Conservation (phyloP, 2,797 vertebrate species). For the Pempheris klunzingeri region DNA sequence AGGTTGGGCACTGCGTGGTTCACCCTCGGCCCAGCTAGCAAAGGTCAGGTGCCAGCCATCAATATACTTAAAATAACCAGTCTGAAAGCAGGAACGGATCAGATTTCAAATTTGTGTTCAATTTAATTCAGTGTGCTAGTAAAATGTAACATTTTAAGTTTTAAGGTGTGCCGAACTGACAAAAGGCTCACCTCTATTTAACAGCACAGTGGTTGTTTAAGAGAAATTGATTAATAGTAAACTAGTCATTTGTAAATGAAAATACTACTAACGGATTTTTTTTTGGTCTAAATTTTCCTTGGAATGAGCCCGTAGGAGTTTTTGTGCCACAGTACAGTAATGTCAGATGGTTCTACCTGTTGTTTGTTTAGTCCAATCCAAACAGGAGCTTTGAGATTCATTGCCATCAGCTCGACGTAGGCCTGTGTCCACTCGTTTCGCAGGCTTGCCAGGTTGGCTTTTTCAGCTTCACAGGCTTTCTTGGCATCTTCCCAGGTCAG, state of each 20-base stretch:
- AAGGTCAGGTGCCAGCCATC: slow-evolving; percentile 90
- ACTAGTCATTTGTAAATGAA: not conserved
- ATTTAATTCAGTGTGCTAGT: not conserved
- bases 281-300: not conserved
- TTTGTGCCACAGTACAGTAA: not conserved
- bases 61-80: slow-evolving; percentile 87
- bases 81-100: slow-evolving; percentile 79
- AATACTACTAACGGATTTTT: no score
- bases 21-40: slow-evolving; percentile 86
- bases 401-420: slow-evolving; percentile 84
- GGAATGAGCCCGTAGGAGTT: not conserved
- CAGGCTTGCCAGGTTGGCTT: slow-evolving; percentile 86
- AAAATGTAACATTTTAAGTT: not conserved
- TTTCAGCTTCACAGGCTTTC: slow-evolving; percentile 77
- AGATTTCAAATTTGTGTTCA: not conserved
- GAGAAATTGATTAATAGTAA: no score
- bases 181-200: not conserved
- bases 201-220: not conserved
- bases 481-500: slow-evolving; percentile 88
- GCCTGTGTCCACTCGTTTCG: slow-evolving; percentile 86
- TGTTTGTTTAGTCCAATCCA: slow-evolving; percentile 95
- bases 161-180: not conserved
- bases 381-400: slow-evolving; percentile 82
- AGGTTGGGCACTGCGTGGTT: slow-evolving; percentile 86
- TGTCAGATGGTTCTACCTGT: slow-evolving; percentile 79